These are phyloP conservation scores for Tyria jacobaeae DNA, from an alignment of 2,888 invertebrate genomes.

Conservation along the genomic window DNA sequence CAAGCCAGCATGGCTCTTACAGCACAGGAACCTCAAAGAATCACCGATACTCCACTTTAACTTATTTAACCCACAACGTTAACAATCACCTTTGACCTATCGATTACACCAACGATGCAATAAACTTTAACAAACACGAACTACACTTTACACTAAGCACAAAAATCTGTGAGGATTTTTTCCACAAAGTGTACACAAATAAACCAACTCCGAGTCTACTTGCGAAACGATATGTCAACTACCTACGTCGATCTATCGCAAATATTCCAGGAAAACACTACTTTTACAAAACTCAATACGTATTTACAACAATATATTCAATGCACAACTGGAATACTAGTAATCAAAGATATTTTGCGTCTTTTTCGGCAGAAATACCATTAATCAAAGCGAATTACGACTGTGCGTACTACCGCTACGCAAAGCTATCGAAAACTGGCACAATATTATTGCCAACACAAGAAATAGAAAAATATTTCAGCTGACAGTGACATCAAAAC, in stretches of 20 bases:
- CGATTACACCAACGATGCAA: conserved; percentile 50
- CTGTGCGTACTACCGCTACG: conserved; percentile 50
- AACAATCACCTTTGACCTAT: conserved; percentile 54
- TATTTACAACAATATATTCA: conserved; percentile 25
- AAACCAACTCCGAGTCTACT: conserved; percentile 76
- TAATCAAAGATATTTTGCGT: conserved; percentile 48
- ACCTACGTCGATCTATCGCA: conserved; percentile 71
- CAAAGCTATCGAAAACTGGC: conserved; percentile 70
- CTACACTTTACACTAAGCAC: conserved; percentile 52
- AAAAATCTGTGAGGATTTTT: conserved; percentile 61
- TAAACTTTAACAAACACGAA: conserved; percentile 33
- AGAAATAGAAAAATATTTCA: conserved; percentile 45
- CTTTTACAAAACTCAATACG: conserved; percentile 23
- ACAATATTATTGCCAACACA: conserved; percentile 39
- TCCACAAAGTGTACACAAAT: conserved; percentile 77
- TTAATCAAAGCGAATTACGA: conserved; percentile 36
- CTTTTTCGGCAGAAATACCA: conserved; percentile 47
- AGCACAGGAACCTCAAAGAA: conserved; percentile 57
- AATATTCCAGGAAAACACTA: conserved; percentile 38
- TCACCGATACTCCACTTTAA: conserved; percentile 55
- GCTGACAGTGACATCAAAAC: conserved; percentile 42
- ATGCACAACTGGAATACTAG: conserved; percentile 25
- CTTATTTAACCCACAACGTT: conserved; percentile 43
- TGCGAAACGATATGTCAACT: conserved; percentile 81
- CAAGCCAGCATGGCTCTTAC: conserved; percentile 67